phyloP scores from a whole-genome alignment of 2,113 vertebrate genomes.

The Oplegnathus fasciatus region DNA sequence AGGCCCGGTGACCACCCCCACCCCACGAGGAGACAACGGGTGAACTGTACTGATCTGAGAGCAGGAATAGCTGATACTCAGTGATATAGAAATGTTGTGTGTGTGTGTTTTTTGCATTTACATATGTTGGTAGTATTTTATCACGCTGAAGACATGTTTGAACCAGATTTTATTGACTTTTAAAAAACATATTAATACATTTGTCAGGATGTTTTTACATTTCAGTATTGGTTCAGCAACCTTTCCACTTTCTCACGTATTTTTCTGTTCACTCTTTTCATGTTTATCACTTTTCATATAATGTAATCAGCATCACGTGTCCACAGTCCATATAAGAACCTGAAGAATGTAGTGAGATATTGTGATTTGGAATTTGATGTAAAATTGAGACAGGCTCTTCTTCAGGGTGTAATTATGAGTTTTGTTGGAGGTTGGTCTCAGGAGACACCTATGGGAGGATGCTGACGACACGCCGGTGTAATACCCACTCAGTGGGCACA shows the following conservation, averaged over 20 bases:
- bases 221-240: constrained; percentile 32
- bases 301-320: background rate
- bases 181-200: background rate
- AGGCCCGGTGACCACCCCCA: background rate
- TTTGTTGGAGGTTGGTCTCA: constrained; percentile 21
- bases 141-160: background rate
- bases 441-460: constrained; percentile 53
- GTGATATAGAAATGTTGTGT: background rate
- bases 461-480: constrained; percentile 55
- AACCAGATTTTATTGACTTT: background rate
- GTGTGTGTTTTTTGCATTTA: background rate
- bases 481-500: constrained; percentile 50
- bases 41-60: constrained; percentile 25
- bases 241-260: background rate
- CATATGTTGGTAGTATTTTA: background rate
- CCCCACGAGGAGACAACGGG: constrained; percentile 64
- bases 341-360: background rate
- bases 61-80: background rate
- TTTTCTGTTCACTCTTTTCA: background rate
- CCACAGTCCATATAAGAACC: background rate
- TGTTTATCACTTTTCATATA: background rate
- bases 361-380: background rate
- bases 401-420: constrained; percentile 43
- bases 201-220: background rate
- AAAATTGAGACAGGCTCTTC: constrained; percentile 16